These are phyloP conservation scores for Eupithecia tripunctaria DNA, from an alignment of 2,888 invertebrate species.

Conservation along the genomic window DNA sequence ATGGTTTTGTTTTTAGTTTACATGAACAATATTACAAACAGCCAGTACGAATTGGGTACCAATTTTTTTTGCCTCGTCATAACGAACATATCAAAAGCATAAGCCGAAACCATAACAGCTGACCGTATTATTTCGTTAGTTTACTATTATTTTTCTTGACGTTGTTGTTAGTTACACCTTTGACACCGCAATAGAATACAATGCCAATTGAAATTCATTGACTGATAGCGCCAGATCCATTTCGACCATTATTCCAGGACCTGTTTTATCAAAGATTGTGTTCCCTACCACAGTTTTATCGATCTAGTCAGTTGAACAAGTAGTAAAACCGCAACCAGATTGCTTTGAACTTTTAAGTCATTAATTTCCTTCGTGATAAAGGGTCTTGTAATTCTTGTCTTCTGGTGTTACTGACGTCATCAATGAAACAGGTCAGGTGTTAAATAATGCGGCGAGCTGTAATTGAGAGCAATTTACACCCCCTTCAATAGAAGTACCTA, in stretches of 20 bases:
- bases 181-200: slow-evolving; percentile 40
- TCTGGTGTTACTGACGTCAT: slow-evolving; percentile 26
- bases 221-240: slow-evolving; percentile 30
- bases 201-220: slow-evolving; percentile 40
- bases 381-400: slow-evolving; percentile 27
- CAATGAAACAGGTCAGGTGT: slow-evolving; percentile 55
- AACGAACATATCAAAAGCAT: slow-evolving; percentile 11
- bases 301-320: slow-evolving; percentile 21
- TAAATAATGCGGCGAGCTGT: slow-evolving; percentile 46
- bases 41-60: background rate
- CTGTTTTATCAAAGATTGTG: slow-evolving; percentile 10
- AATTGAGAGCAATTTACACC: slow-evolving; percentile 55
- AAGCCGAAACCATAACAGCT: background rate
- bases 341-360: slow-evolving; percentile 17
- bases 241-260: slow-evolving; percentile 30
- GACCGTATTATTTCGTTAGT: slow-evolving; percentile 6
- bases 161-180: slow-evolving; percentile 22
- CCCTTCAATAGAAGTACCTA: slow-evolving; percentile 18
- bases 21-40: background rate
- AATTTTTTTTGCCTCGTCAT: background rate
- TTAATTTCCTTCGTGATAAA: background rate
- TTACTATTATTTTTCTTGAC: background rate
- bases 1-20: background rate
- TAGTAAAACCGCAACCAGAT: slow-evolving; percentile 21
- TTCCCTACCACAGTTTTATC: slow-evolving; percentile 11